These are phyloP conservation scores for Bunonema sp. DNA, from an alignment of 2,888 invertebrate species.

Conservation along the genomic window DNA sequence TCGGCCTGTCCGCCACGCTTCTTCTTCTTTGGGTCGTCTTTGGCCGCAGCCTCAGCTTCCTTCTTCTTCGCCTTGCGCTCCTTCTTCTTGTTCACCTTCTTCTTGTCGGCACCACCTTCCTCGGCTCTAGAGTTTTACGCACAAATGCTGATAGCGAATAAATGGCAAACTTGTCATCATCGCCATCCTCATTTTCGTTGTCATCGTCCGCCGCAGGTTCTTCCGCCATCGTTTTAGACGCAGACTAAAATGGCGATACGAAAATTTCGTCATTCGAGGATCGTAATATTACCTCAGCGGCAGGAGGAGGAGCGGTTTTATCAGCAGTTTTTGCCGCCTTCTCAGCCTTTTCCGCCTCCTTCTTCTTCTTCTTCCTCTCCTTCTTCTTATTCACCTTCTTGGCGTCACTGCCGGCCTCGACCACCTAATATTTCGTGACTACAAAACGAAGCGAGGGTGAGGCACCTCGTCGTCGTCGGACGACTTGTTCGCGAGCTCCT, in stretches of 20 bases:
- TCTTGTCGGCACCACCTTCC: constrained; percentile 11
- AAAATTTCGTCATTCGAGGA: neutral
- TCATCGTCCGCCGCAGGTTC: constrained; percentile 1
- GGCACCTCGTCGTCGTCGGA: no score
- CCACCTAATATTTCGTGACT: no score
- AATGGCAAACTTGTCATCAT: neutral
- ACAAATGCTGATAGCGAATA: no score
- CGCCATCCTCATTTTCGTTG: constrained; percentile 1
- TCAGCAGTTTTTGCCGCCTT: neutral
- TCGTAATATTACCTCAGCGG: neutral
- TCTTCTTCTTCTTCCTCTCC: constrained; percentile 16
- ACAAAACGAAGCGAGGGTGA: no score
- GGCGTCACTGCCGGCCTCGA: constrained; percentile 3
- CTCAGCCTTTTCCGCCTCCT: constrained; percentile 7
- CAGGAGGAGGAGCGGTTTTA: neutral
- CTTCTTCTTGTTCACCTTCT: constrained; percentile 25
- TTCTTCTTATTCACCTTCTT: constrained; percentile 9
- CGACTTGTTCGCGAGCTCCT: no score
- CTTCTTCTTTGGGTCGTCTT: constrained; percentile 9
- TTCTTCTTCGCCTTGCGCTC: constrained; percentile 12
- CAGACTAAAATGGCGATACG: neutral
- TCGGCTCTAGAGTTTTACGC: constrained; percentile 10
- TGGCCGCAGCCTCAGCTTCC: neutral
- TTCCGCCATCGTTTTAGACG: neutral
- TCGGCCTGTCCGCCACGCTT: constrained; percentile 8